Percentiles rank a stretch among this genome's conserved stretches.
phyloP scores from a whole-genome alignment of 2,113 vertebrate genomes.

The Loxodonta africana region DNA sequence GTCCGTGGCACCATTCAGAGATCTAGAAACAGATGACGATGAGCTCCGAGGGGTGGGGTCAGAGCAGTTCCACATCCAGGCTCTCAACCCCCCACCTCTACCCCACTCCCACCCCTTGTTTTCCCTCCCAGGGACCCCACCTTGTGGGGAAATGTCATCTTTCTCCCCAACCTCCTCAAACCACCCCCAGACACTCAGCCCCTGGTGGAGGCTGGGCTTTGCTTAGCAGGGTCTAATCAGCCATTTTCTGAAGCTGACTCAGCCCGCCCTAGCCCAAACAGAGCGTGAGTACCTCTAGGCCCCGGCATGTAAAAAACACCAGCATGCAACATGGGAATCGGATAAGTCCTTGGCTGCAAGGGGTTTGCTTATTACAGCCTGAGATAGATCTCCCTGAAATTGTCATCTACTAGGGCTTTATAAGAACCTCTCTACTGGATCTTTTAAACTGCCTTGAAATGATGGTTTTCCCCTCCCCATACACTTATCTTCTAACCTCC shows the following conservation, averaged over 20 bases:
- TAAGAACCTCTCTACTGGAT: neutral
- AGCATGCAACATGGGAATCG: neutral
- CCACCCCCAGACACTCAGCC: neutral
- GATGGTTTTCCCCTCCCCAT: neutral
- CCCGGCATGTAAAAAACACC: neutral
- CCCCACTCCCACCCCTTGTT: neutral
- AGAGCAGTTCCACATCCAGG: neutral
- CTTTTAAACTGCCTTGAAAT: neutral
- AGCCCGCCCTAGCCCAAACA: neutral
- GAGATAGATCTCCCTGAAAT: neutral
- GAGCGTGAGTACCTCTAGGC: fast-evolving
- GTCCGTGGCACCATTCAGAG: conserved; percentile 94
- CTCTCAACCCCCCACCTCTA: fast-evolving
- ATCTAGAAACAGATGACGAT: conserved; percentile 86
- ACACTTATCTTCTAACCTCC: neutral
- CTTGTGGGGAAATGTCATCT: neutral
- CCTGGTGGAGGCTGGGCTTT: fast-evolving
- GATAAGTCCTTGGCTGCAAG: neutral
- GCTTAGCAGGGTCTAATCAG: neutral
- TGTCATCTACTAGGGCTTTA: neutral
- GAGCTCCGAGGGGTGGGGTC: neutral
- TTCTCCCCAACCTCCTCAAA: neutral
- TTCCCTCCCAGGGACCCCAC: no score
- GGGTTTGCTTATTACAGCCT: neutral
- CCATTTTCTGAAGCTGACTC: neutral